A percentile compares a stretch with the other conserved stretches of the same genome.
Conservation (phyloP, 2,113 vertebrate species). For the Dissostichus mawsoni region DNA sequence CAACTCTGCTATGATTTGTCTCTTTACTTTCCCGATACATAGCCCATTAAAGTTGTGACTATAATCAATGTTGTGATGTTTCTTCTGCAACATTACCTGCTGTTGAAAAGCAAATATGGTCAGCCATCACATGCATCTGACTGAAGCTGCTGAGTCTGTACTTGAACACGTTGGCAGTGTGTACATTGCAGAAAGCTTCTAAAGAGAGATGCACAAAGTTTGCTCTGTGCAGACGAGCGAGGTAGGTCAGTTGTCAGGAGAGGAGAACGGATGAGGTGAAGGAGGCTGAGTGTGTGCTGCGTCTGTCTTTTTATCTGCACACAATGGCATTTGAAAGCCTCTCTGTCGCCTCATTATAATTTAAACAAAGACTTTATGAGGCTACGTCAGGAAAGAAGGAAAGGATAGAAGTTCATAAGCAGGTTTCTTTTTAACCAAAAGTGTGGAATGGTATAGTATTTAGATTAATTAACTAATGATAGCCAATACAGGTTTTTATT, state of each 20-base stretch:
- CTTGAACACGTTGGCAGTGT: constrained; percentile 2
- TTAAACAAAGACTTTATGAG: constrained; percentile 46
- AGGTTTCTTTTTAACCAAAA: background rate
- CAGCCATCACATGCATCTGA: too few relatives aligned
- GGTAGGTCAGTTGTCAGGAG: constrained; percentile 61
- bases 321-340: constrained; percentile 52
- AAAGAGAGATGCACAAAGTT: constrained; percentile 36
- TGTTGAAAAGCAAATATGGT: background rate
- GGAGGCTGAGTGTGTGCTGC: constrained; percentile 36
- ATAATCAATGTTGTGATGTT: background rate
- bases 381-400: background rate
- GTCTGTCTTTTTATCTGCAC: constrained; percentile 58
- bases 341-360: constrained; percentile 44
- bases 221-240: constrained; percentile 39
- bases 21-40: background rate
- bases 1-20: constrained; percentile 1
- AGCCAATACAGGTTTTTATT: background rate
- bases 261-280: constrained; percentile 58
- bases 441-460: background rate
- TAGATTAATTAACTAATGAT: background rate
- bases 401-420: constrained; percentile 3
- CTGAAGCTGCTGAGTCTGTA: constrained; percentile 29
- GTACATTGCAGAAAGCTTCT: constrained; percentile 40
- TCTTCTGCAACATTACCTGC: background rate
- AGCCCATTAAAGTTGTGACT: background rate